phyloP scores from a whole-genome alignment of 2,113 vertebrate species.

The Tetrao urogallus region DNA sequence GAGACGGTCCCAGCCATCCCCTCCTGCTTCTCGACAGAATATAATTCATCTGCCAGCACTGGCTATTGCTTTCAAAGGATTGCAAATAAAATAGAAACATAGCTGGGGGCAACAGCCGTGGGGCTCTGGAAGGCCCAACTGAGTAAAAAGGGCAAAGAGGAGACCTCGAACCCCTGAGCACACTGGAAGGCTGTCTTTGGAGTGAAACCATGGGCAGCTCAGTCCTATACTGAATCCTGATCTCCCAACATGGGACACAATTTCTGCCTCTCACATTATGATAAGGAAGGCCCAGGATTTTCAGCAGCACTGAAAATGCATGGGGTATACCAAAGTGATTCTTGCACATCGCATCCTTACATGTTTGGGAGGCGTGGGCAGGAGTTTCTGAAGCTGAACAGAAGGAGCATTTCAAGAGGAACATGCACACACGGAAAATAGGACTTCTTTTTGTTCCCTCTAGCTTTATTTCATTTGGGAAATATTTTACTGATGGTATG shows the following conservation, averaged over 20 bases:
- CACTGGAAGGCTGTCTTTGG: neutral
- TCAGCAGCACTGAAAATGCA: neutral
- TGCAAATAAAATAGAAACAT: constrained; percentile 65
- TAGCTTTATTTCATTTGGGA: neutral
- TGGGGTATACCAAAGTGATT: neutral
- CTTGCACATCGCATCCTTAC: fast-evolving
- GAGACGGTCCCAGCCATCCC: constrained; percentile 50
- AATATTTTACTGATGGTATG: neutral
- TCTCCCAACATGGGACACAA: neutral
- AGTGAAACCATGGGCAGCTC: neutral
- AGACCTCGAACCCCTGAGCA: neutral
- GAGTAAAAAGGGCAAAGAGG: constrained; percentile 31
- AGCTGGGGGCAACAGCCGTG: neutral
- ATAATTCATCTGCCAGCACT: constrained; percentile 67
- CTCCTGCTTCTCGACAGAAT: constrained; percentile 63
- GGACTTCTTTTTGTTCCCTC: neutral
- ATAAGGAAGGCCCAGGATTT: neutral
- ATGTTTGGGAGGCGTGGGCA: neutral
- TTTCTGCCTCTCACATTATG: neutral
- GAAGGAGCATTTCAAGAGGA: neutral
- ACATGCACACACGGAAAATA: fast-evolving
- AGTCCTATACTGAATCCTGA: neutral
- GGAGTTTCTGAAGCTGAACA: neutral
- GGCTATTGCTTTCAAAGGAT: constrained; percentile 63
- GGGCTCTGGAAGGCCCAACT: constrained; percentile 31